Evolutionary conservation across 2,113 vertebrate genomes (phyloP).

Genomic region (Ochotona curzoniae): DNA sequence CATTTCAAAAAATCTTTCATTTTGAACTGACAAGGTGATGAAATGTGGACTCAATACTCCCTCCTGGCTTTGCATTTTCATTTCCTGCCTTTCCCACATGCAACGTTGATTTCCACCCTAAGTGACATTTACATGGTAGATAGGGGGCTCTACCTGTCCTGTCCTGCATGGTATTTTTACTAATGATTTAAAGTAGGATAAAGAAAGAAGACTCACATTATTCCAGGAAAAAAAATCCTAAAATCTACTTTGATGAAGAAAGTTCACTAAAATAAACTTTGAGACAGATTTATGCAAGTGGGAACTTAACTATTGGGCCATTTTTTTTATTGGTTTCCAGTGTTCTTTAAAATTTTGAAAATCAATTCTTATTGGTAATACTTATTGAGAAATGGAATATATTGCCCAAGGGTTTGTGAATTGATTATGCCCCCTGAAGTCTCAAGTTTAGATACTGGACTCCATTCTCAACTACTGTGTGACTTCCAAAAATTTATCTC

Average conservation of each 20-base stretch:
- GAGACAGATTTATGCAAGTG: background rate
- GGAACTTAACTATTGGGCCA: background rate
- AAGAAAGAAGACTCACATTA: background rate
- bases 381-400: background rate
- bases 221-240: background rate
- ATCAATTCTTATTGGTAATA: conserved; percentile 4
- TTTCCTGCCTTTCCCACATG: background rate
- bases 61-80: conserved; percentile 21
- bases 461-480: background rate
- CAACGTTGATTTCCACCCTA: background rate
- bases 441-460: background rate
- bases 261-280: conserved; percentile 6
- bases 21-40: conserved; percentile 23
- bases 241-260: background rate
- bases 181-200: background rate
- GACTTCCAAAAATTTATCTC: conserved; percentile 28
- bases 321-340: conserved; percentile 35
- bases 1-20: background rate
- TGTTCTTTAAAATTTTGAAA: conserved; percentile 31
- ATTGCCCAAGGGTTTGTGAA: background rate
- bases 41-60: background rate
- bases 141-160: background rate
- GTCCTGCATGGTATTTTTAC: background rate
- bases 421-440: background rate
- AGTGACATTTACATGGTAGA: conserved; percentile 25